Percentiles rank a stretch among this genome's conserved stretches.
Evolutionary conservation across 2,797 vertebrate species (phyloP).

Genomic region (Eulemur albifrons): DNA sequence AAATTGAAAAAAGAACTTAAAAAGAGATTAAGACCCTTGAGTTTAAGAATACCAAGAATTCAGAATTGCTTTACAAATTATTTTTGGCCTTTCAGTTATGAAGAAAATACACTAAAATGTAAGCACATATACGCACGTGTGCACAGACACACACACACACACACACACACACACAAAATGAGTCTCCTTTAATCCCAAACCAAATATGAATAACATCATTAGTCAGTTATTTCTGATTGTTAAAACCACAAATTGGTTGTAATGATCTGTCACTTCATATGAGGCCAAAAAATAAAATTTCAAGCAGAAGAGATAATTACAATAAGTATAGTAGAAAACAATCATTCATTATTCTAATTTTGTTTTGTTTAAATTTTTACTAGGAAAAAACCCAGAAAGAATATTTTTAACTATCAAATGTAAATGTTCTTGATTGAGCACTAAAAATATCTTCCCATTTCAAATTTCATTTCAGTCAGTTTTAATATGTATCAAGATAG

Average conservation of each 20-base stretch:
- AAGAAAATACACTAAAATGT: not conserved
- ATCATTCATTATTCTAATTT: conserved; percentile 60
- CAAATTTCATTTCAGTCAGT: conserved; percentile 30
- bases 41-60: conserved; percentile 21
- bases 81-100: not conserved
- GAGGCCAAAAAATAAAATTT: conserved; percentile 61
- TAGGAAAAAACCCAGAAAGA: not conserved
- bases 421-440: conserved; percentile 42
- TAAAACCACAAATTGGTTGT: conserved; percentile 62
- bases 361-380: conserved; percentile 56
- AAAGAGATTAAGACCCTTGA: not conserved
- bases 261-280: conserved; percentile 45
- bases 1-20: not conserved
- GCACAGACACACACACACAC: not conserved
- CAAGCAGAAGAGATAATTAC: conserved; percentile 44
- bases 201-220: conserved; percentile 47
- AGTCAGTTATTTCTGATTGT: conserved; percentile 54
- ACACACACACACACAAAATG: not conserved
- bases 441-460: conserved; percentile 13
- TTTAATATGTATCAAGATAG: not conserved
- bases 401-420: conserved; percentile 55
- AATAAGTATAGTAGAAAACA: conserved; percentile 50
- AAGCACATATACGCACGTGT: not conserved
- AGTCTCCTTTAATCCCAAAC: conserved; percentile 13
- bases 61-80: not conserved